Conservation (phyloP, 2,797 vertebrate genomes). For the Argyrosomus regius region DNA sequence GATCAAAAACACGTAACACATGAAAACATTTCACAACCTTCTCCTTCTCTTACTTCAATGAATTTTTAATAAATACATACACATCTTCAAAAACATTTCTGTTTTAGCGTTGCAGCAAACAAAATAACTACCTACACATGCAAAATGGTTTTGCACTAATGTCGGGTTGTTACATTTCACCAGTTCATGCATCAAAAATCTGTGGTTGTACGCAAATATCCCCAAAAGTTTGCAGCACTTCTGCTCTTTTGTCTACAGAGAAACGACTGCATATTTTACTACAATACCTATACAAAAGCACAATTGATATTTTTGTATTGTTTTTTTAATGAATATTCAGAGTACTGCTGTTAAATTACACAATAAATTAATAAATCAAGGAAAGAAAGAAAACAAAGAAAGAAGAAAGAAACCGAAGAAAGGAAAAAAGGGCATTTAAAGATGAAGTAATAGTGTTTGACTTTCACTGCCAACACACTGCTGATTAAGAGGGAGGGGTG, state of each 20-base stretch:
- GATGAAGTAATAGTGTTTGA: constrained; percentile 43
- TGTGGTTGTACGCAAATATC: constrained; percentile 21
- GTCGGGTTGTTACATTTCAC: constrained; percentile 30
- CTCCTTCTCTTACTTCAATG: constrained; percentile 33
- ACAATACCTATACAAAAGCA: background rate
- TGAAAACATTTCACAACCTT: constrained; percentile 44
- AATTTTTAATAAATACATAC: constrained; percentile 41
- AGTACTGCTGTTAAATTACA: background rate
- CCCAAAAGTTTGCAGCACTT: constrained; percentile 12
- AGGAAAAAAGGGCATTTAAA: constrained; percentile 16
- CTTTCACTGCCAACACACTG: constrained; percentile 40
- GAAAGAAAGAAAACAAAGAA: constrained; percentile 12
- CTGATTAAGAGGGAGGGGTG: constrained; percentile 50
- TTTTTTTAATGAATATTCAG: constrained; percentile 17
- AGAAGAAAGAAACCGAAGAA: background rate
- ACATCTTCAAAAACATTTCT: constrained; percentile 43
- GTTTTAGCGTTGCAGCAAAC: constrained; percentile 29
- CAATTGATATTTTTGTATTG: constrained; percentile 5
- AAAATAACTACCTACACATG: constrained; percentile 66
- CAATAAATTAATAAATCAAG: background rate
- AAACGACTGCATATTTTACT: background rate
- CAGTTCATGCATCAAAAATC: constrained; percentile 46
- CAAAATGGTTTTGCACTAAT: constrained; percentile 41
- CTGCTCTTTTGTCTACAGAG: constrained; percentile 4
- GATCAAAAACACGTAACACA: constrained; percentile 30